A percentile compares a stretch with the other conserved stretches of the same genome.
Conservation (phyloP, 2,888 invertebrate genomes). For the Sminthurides aquaticus region DNA sequence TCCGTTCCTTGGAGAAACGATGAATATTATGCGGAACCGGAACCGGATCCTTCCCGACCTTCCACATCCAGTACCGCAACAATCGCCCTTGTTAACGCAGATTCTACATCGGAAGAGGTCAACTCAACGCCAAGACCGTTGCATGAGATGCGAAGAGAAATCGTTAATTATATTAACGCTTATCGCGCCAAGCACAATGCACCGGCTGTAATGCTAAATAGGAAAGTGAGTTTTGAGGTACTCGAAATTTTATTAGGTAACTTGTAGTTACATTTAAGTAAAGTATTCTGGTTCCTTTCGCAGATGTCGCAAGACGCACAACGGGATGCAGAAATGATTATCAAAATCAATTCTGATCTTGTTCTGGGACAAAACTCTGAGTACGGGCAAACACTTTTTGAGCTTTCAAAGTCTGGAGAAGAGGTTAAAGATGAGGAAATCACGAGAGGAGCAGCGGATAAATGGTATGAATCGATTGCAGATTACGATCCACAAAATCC, state of each 20-base stretch:
- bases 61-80: no score
- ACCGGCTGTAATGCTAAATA: background rate
- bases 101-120: no score
- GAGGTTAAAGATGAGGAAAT: background rate
- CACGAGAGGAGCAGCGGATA: background rate
- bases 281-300: no score
- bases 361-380: background rate
- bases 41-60: no score
- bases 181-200: background rate
- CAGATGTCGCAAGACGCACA: background rate
- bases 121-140: no score
- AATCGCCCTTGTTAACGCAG: no score
- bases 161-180: background rate
- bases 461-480: background rate
- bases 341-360: background rate
- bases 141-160: background rate
- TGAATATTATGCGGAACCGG: no score
- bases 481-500: background rate
- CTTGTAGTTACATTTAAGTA: no score
- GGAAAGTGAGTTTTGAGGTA: background rate
- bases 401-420: background rate
- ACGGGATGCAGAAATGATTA: background rate
- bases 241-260: no score
- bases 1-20: no score
- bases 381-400: conserved; percentile 1